A percentile compares a stretch with the other conserved stretches of the same genome.
Evolutionary conservation across 2,113 vertebrate species (phyloP).

Genomic region (Phrynosoma blainvillii): DNA sequence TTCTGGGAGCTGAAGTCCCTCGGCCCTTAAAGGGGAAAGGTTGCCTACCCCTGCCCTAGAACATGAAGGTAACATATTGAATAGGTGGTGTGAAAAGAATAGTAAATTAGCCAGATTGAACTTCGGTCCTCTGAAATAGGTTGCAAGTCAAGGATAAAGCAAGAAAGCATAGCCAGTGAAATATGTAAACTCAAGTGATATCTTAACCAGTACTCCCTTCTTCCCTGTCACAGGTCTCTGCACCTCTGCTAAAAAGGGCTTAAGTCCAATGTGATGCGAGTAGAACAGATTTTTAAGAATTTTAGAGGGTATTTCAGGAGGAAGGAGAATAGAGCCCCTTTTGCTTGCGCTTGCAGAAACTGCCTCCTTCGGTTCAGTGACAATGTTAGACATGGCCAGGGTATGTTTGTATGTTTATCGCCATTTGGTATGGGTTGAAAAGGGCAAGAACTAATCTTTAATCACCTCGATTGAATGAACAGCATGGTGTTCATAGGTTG

Average conservation of each 20-base stretch:
- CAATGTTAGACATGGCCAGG: not conserved
- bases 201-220: too few relatives aligned
- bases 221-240: too few relatives aligned
- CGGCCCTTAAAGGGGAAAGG: too few relatives aligned
- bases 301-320: too few relatives aligned
- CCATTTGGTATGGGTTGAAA: not conserved
- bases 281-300: too few relatives aligned
- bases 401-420: not conserved
- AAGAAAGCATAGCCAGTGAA: not conserved
- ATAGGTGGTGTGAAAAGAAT: not conserved
- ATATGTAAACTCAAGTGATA: not conserved
- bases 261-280: too few relatives aligned
- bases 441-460: not conserved
- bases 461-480: not conserved
- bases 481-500: not conserved
- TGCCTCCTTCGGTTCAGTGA: too few relatives aligned
- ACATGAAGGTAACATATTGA: not conserved
- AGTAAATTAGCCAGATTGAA: not conserved
- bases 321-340: too few relatives aligned
- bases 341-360: too few relatives aligned
- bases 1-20: too few relatives aligned
- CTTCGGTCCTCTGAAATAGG: not conserved
- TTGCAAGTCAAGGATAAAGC: not conserved
- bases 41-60: too few relatives aligned
- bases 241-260: too few relatives aligned